These are phyloP conservation scores for Maniola hyperantus DNA, from an alignment of 2,888 invertebrate genomes.

Conservation along the genomic window DNA sequence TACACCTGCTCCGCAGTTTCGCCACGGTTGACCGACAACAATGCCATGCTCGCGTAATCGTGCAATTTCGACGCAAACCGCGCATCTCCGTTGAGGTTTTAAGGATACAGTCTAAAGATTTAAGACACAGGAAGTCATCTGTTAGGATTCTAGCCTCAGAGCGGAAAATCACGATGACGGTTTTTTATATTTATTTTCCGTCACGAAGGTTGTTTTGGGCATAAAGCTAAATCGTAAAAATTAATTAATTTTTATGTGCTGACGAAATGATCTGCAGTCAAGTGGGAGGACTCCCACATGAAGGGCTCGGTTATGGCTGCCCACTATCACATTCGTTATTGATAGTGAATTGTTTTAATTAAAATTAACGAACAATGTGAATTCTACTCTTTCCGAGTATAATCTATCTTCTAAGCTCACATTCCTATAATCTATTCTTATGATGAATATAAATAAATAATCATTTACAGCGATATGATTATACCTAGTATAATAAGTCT, in stretches of 20 bases:
- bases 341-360: constrained; percentile 10
- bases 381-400: not conserved
- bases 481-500: too few species aligned
- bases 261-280: constrained; percentile 8
- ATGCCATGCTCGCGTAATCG: constrained; percentile 67
- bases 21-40: constrained; percentile 72
- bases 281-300: constrained; percentile 14
- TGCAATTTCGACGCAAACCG: constrained; percentile 65
- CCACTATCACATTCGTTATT: constrained; percentile 14
- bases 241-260: constrained; percentile 10
- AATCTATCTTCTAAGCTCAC: not conserved
- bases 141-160: constrained; percentile 37
- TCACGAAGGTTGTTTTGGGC: constrained; percentile 3
- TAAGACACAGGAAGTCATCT: constrained; percentile 64
- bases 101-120: constrained; percentile 62
- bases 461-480: too few species aligned
- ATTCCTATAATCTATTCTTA: too few species aligned
- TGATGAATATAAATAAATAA: too few species aligned
- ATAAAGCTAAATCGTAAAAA: constrained; percentile 5
- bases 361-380: not conserved
- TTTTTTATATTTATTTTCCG: not conserved
- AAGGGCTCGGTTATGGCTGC: constrained; percentile 20
- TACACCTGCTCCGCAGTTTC: constrained; percentile 67
- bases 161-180: constrained; percentile 17
- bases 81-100: constrained; percentile 66